These are phyloP conservation scores for Dynastes hyllus DNA, from an alignment of 2,888 invertebrate species.

Conservation along the genomic window DNA sequence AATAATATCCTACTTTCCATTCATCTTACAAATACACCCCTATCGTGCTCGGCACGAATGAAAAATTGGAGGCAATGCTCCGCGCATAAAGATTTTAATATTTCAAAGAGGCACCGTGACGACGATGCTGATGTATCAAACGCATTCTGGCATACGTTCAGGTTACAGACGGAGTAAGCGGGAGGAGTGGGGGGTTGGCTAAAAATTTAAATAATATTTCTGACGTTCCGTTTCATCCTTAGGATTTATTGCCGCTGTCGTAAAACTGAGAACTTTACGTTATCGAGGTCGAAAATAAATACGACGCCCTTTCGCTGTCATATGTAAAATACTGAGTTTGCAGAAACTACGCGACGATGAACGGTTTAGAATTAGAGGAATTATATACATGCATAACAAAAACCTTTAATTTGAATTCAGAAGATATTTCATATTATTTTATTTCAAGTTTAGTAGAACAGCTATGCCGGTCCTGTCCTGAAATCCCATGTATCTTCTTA, in stretches of 20 bases:
- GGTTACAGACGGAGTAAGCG: background rate
- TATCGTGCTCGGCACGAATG: background rate
- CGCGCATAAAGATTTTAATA: slow-evolving; percentile 39
- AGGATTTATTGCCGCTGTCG: slow-evolving; percentile 67
- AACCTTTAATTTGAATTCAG: no score
- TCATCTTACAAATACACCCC: slow-evolving; percentile 14
- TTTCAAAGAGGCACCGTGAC: slow-evolving; percentile 27
- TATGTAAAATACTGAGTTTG: background rate
- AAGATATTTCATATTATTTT: no score
- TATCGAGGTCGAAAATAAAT: slow-evolving; percentile 28
- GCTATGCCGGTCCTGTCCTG: no score
- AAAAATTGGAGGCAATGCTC: slow-evolving; percentile 27
- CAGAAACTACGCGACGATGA: background rate
- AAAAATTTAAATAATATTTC: slow-evolving; percentile 62
- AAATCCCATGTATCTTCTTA: no score
- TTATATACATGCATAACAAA: background rate
- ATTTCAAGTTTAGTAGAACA: no score
- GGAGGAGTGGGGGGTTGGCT: background rate
- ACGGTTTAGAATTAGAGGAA: no score
- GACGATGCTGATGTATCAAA: slow-evolving; percentile 23
- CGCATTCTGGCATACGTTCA: slow-evolving; percentile 19
- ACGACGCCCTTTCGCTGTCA: slow-evolving; percentile 8
- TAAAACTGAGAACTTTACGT: slow-evolving; percentile 61
- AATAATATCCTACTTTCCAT: slow-evolving; percentile 23
- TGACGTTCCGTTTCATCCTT: slow-evolving; percentile 67